Evolutionary conservation across 2,888 invertebrate species (phyloP), one percentile per base, ranked within the genome.

Genomic region (Alcis repandata): DNA sequence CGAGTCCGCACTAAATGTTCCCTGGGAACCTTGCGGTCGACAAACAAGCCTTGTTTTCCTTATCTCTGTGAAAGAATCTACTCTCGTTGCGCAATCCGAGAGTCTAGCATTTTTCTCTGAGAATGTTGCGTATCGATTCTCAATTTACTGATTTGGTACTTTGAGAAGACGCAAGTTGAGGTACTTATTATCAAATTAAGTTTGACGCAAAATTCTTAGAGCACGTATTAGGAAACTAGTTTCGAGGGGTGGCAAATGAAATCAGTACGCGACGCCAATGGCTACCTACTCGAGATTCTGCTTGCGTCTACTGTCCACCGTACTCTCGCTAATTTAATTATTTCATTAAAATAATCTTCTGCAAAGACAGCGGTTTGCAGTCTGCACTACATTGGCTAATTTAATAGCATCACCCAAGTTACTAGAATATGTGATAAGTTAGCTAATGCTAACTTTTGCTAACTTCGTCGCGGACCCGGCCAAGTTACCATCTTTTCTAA

Each of bases 321-420:
- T 78, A 79, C 83, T 84, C 82, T 73, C 76, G 74, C 80, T 85
- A 84, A 89, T 90, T 88, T 84, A 83, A 89, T 91, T 91, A 88
- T 87, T 86, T 87, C 81, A 86, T 87, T 89, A 87, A 87, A 88
- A 88, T 90, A 88, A 89, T 87, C 85, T 84, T 80, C 75, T 79
- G 79, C 77, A 79, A 83, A 82, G 85, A 79, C 83, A 81, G 79
- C 82, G 80, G 76, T 82, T 79, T 78, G 80, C 83, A 83, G 79
- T 79, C 77, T 80, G 74, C 82, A 79, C 78, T 77, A 76, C 78
- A 82, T 80, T 79, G 72, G 77, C 79, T 82, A 85, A 81, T 82
- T 80, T 82, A 85, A 81, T 82, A 77, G 73, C 74, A 78, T 79
- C 80, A 80, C 69, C 78, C 75, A 75, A 84, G 71, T 79, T 80